phyloP scores from a whole-genome alignment of 2,888 invertebrate species.

The Barypeithes pellucidus region DNA sequence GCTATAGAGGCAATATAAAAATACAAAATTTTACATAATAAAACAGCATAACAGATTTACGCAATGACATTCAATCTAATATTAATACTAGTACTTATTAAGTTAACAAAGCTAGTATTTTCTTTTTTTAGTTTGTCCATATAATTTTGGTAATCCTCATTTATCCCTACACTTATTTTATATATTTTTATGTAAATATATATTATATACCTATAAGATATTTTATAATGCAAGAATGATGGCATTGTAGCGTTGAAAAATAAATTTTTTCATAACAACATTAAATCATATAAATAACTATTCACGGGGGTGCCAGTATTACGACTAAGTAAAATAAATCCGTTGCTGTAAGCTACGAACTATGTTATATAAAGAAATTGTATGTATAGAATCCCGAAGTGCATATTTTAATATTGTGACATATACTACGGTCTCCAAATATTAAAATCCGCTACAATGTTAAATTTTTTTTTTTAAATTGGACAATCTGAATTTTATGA shows the following conservation, averaged over 20 bases:
- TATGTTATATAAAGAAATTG: neutral
- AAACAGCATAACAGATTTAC: slow-evolving; percentile 5
- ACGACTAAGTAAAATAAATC: neutral
- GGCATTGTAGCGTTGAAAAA: slow-evolving; percentile 52
- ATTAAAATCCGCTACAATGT: no score
- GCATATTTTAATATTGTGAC: no score
- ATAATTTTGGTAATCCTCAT: slow-evolving; percentile 59
- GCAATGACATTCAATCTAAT: slow-evolving; percentile 30
- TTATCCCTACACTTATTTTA: slow-evolving; percentile 60
- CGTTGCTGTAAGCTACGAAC: neutral
- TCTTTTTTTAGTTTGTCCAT: slow-evolving; percentile 56
- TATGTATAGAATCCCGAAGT: no score
- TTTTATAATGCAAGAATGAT: slow-evolving; percentile 60
- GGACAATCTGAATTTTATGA: no score
- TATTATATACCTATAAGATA: slow-evolving; percentile 59
- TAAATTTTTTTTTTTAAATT: no score
- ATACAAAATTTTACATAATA: slow-evolving; percentile 43
- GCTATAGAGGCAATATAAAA: slow-evolving; percentile 45
- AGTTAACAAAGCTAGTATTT: slow-evolving; percentile 1
- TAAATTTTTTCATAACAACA: neutral
- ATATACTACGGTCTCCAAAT: no score
- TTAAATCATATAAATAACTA: neutral
- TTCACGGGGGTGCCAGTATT: no score
- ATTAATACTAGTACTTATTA: slow-evolving; percentile 29
- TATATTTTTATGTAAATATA: slow-evolving; percentile 65